A percentile compares a stretch with the other conserved stretches of the same genome.
Evolutionary conservation across 1,140 invertebrate genomes (phyloP).

Genomic region (Calosoma granatense): DNA sequence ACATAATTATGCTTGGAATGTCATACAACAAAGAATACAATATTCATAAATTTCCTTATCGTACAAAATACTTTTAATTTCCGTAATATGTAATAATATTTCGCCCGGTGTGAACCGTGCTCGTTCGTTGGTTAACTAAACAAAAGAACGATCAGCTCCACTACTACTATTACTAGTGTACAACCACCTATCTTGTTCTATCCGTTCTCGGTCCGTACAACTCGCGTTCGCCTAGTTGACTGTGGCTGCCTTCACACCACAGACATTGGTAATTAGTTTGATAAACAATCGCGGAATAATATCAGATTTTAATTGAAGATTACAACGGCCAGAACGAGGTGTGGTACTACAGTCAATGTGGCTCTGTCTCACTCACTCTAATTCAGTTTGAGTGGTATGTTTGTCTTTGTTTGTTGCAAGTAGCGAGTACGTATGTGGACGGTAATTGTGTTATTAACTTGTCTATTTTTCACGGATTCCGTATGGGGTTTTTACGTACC

Average conservation of each 20-base stretch:
- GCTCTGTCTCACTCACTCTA: not conserved
- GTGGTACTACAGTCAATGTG: not conserved
- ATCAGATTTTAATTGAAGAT: conserved; percentile 9
- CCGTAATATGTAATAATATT: too few species aligned
- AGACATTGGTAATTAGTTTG: conserved; percentile 4
- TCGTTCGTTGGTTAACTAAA: too few species aligned
- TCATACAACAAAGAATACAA: too few species aligned
- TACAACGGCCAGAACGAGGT: not conserved
- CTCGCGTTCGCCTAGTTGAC: too few species aligned
- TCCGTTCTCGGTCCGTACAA: too few species aligned
- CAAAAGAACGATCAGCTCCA: too few species aligned
- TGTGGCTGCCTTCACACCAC: not conserved
- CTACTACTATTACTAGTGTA: too few species aligned
- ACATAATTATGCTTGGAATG: too few species aligned
- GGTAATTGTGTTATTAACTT: conserved; percentile 8
- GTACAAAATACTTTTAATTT: too few species aligned
- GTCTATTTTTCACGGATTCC: not conserved
- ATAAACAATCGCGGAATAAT: conserved; percentile 6
- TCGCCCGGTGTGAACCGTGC: too few species aligned
- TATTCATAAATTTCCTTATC: too few species aligned
- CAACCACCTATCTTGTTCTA: too few species aligned
- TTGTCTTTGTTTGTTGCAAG: not conserved
- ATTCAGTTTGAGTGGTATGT: not conserved
- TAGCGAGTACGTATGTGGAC: not conserved
- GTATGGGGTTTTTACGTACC: not conserved